Base-by-base conservation (phyloP, 64 coral and sea anemone genomes). In the Montipora capricornis region DNA sequence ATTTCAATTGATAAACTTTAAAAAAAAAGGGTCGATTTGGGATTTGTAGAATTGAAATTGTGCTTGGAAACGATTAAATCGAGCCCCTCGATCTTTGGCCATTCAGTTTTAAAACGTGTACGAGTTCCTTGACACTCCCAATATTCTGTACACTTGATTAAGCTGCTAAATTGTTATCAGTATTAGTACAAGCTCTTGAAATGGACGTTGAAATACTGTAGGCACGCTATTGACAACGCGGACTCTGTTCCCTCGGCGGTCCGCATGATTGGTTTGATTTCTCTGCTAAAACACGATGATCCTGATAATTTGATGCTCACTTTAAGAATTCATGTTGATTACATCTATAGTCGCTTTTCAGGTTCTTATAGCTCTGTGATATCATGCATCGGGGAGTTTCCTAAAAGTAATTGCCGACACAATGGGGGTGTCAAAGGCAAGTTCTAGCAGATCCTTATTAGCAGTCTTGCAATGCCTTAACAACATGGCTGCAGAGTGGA, bases 401-500 rank as follows among this genome's bases (percentile, higher is more conserved):
- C 51, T 87, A 9, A 87, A 87, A 58, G 84, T 87, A 3, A 87
- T 87, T 37, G 51, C 19, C 2, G 67, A 87, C 3, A 87, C 67
- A 17, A 87, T 87, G 68, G 84, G 84, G 12, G 51, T 87, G 60
- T 87, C 45, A 10, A 74, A 87, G 67, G 60, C 84, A 74, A 87
- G 84, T 74, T 37, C n/a, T 17, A 87, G 84, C 12, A 50, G 67
- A 55, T 3, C 67, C 3, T 71, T 75, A 13, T 24, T 52, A n/a
- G 73, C 66, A 22, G 84, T 87, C 13, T 74, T 68, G 0, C 15
- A 49, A 11, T 87, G 84, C 44, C 84, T 87, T 6, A 44, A 51
- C 5, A 75, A 44, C 15, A 71, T 87, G 45, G 9, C 84, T 44
- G 4, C 17, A 47, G 67, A 87, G 37, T 87, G 66, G 67, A 87